These are phyloP conservation scores for Priocnemis perturbator DNA, from an alignment of 2,888 invertebrate genomes.

Conservation along the genomic window DNA sequence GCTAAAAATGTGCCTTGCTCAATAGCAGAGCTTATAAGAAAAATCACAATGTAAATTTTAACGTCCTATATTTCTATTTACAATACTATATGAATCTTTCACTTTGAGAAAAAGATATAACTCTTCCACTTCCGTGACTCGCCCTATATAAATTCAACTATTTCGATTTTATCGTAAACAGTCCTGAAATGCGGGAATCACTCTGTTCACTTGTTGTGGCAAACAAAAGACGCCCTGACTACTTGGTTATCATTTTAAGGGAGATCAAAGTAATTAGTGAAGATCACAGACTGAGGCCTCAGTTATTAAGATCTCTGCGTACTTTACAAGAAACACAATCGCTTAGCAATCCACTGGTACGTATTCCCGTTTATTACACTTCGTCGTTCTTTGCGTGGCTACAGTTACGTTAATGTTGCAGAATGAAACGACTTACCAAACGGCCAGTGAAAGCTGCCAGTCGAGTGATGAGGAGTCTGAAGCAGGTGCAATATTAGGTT, in stretches of 20 bases:
- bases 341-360: constrained; percentile 61
- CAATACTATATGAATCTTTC: neutral
- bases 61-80: no score
- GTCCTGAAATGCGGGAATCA: constrained; percentile 63
- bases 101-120: neutral
- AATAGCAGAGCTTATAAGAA: no score
- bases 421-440: constrained; percentile 66
- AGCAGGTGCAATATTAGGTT: constrained; percentile 52
- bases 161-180: constrained; percentile 30
- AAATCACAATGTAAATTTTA: no score
- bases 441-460: constrained; percentile 67
- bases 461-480: constrained; percentile 70
- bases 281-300: constrained; percentile 63
- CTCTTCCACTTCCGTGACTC: constrained; percentile 12
- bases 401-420: constrained; percentile 24
- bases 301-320: constrained; percentile 59
- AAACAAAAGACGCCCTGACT: constrained; percentile 62
- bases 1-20: neutral
- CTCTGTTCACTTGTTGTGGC: constrained; percentile 59
- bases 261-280: constrained; percentile 66
- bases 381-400: neutral
- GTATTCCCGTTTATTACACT: constrained; percentile 24
- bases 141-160: neutral
- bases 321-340: constrained; percentile 61
- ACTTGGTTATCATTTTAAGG: constrained; percentile 61